Percentiles rank a stretch among this genome's conserved stretches.
Evolutionary conservation across 2,888 invertebrate genomes (phyloP).

Genomic region (Ennomos erosarius): DNA sequence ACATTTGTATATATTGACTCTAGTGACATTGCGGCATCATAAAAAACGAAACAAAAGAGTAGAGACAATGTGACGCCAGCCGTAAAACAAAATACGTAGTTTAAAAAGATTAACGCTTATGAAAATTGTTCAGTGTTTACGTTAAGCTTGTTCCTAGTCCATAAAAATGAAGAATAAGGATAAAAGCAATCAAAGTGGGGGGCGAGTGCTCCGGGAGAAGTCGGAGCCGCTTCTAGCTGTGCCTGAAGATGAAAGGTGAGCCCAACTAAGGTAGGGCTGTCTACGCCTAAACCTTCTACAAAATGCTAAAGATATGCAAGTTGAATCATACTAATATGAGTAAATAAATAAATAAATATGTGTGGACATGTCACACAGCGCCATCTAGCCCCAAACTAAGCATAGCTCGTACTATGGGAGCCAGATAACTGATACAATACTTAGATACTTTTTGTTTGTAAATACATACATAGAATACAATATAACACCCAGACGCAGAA

Average conservation of each 20-base stretch:
- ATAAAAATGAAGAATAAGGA: constrained; percentile 74
- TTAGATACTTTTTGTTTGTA: too few species aligned
- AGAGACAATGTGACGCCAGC: background rate
- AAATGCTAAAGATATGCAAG: too few species aligned
- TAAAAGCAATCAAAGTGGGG: constrained; percentile 70
- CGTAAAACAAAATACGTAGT: too few species aligned
- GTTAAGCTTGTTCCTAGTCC: constrained; percentile 26
- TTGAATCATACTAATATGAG: too few species aligned
- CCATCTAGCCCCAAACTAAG: too few species aligned
- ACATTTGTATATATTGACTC: background rate
- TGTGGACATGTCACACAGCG: too few species aligned
- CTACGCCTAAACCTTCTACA: background rate
- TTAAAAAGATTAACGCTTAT: background rate
- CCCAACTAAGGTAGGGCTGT: constrained; percentile 46
- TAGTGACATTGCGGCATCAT: background rate
- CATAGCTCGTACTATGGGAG: too few species aligned
- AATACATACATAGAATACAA: too few species aligned
- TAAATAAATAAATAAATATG: too few species aligned
- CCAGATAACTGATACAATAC: too few species aligned
- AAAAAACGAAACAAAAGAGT: background rate
- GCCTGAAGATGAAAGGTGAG: constrained; percentile 84
- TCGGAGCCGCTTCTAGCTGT: constrained; percentile 73
- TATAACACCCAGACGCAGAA: too few species aligned
- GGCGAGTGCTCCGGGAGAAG: constrained; percentile 67
- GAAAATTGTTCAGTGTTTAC: constrained; percentile 16